A percentile compares a stretch with the other conserved stretches of the same genome.
These are phyloP conservation scores for Notocelia uddmanniana DNA, from an alignment of 2,888 invertebrate species.

Conservation along the genomic window DNA sequence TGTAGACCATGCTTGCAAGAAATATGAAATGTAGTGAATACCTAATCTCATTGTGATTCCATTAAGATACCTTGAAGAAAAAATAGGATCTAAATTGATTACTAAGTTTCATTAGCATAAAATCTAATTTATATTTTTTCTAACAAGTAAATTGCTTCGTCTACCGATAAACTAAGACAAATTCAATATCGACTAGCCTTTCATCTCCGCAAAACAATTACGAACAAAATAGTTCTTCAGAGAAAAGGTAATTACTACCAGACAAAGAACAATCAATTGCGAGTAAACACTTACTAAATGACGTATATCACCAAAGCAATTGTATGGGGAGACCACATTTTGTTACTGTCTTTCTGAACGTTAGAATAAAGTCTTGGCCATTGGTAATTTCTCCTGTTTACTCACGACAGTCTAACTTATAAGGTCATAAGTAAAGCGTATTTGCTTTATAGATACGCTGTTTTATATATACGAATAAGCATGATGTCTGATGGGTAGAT, in stretches of 20 bases:
- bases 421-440: neutral
- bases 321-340: neutral
- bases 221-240: neutral
- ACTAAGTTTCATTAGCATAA: too few species aligned
- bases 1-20: too few species aligned
- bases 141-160: neutral
- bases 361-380: conserved; percentile 21
- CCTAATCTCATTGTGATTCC: too few species aligned
- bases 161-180: neutral
- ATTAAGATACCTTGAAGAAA: too few species aligned
- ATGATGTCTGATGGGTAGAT: conserved; percentile 4
- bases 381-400: conserved; percentile 28
- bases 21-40: too few species aligned
- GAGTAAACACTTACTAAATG: neutral
- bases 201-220: conserved; percentile 1
- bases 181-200: neutral
- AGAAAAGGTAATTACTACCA: conserved; percentile 1
- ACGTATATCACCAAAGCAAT: neutral
- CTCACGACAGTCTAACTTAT: conserved; percentile 7
- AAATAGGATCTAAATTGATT: too few species aligned
- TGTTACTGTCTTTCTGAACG: neutral
- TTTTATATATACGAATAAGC: neutral
- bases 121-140: neutral
- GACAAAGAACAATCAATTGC: conserved; percentile 5
- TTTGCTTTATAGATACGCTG: neutral